These are phyloP conservation scores for Leucopternis melanops DNA, from an alignment of 2,113 vertebrate genomes.

Conservation along the genomic window DNA sequence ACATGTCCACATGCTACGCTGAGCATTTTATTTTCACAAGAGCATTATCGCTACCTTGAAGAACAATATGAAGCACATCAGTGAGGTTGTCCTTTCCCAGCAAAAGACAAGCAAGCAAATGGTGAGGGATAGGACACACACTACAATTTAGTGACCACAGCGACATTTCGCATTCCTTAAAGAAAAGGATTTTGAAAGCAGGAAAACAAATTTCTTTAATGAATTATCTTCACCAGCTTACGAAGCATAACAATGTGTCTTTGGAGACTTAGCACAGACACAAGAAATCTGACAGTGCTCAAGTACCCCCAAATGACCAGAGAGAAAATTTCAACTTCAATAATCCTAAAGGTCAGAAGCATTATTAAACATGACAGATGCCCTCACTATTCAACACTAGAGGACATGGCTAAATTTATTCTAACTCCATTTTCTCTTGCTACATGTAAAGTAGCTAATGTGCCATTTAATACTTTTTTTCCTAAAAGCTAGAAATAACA, in stretches of 20 bases:
- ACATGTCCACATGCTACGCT: neutral
- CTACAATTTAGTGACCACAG: neutral
- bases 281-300: neutral
- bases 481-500: conserved; percentile 17
- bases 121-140: neutral
- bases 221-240: conserved; percentile 10
- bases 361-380: conserved; percentile 63
- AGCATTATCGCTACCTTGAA: rapidly evolving
- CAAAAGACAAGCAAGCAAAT: neutral
- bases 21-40: rapidly evolving
- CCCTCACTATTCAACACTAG: conserved; percentile 8
- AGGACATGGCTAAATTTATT: conserved; percentile 55
- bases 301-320: conserved; percentile 27
- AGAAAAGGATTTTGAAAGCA: neutral
- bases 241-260: neutral
- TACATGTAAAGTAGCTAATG: conserved; percentile 33
- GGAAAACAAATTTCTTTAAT: conserved; percentile 39
- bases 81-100: neutral
- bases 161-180: neutral
- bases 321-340: conserved; percentile 58
- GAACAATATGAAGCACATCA: neutral
- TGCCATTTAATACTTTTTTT: conserved; percentile 1
- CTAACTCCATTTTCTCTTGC: conserved; percentile 29
- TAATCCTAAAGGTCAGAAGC: conserved; percentile 60
- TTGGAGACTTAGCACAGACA: neutral